These are phyloP conservation scores for Pristionchus exspectatus DNA, from an alignment of 2,888 invertebrate species.

Conservation along the genomic window DNA sequence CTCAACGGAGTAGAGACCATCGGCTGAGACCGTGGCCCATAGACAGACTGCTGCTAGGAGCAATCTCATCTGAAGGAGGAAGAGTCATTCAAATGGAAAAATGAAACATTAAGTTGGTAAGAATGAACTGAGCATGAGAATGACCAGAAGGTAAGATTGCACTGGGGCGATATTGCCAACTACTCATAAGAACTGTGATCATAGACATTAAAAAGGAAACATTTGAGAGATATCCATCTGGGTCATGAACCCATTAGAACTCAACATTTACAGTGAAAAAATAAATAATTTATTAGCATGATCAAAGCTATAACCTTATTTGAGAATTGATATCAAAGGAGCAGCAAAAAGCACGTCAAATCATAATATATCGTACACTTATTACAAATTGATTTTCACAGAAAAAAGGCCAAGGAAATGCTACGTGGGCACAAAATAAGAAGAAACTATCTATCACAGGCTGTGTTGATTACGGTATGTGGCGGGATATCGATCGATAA, in stretches of 20 bases:
- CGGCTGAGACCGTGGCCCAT: background rate
- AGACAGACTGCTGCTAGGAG: background rate
- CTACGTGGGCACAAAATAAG: constrained; percentile 9
- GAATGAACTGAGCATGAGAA: too few relatives aligned
- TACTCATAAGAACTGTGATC: too few relatives aligned
- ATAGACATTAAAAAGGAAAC: too few relatives aligned
- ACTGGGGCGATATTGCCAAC: too few relatives aligned
- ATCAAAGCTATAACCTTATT: constrained; percentile 20
- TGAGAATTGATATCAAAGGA: constrained; percentile 18
- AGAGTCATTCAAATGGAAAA: background rate
- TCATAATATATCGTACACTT: constrained; percentile 41
- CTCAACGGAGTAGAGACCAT: constrained; percentile 42
- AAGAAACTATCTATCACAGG: background rate
- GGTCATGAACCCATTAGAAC: constrained; percentile 8
- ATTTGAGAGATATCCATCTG: background rate
- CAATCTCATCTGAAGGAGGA: constrained; percentile 38
- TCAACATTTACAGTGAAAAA: background rate
- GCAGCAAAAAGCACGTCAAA: background rate
- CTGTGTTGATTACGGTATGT: background rate
- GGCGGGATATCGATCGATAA: background rate
- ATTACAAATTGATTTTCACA: constrained; percentile 42
- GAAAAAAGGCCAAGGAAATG: constrained; percentile 18
- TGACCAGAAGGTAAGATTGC: too few relatives aligned
- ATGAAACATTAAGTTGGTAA: background rate
- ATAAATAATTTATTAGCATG: constrained; percentile 49